A percentile compares a stretch with the other conserved stretches of the same genome.
Evolutionary conservation across 2,113 vertebrate species (phyloP).

Genomic region (Hemibagrus wyckioides): DNA sequence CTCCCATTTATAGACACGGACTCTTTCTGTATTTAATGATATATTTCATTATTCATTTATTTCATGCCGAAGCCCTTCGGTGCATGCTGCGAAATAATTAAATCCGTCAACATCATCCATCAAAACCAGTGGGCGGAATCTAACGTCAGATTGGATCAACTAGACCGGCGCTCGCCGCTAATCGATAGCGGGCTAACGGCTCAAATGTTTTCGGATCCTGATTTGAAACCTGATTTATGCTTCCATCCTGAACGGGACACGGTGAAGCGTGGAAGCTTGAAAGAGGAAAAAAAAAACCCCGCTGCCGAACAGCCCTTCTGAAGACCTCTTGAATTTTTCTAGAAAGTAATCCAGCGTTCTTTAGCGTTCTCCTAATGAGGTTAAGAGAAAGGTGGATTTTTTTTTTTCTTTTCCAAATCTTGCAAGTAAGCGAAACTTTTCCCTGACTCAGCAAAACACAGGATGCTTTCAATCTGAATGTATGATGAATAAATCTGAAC

Average conservation of each 20-base stretch:
- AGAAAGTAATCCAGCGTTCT: not conserved
- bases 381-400: not conserved
- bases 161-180: not conserved
- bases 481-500: not conserved
- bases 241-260: not conserved
- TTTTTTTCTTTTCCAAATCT: not conserved
- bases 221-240: not conserved
- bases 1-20: not conserved
- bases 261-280: not conserved
- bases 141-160: not conserved
- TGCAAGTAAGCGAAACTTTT: no score
- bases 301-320: no score
- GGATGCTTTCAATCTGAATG: not conserved
- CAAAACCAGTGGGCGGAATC: not conserved
- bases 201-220: not conserved
- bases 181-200: not conserved
- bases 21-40: not conserved
- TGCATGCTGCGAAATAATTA: not conserved
- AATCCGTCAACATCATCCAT: not conserved
- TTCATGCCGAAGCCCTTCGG: not conserved
- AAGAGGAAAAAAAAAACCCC: no score
- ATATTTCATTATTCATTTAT: not conserved
- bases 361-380: not conserved
- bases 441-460: not conserved
- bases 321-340: no score